Evolutionary conservation across 92 coral and sea anemone species (phyloP), one percentile per base, ranked within the genome.

Genomic region (Siderastrea siderea): DNA sequence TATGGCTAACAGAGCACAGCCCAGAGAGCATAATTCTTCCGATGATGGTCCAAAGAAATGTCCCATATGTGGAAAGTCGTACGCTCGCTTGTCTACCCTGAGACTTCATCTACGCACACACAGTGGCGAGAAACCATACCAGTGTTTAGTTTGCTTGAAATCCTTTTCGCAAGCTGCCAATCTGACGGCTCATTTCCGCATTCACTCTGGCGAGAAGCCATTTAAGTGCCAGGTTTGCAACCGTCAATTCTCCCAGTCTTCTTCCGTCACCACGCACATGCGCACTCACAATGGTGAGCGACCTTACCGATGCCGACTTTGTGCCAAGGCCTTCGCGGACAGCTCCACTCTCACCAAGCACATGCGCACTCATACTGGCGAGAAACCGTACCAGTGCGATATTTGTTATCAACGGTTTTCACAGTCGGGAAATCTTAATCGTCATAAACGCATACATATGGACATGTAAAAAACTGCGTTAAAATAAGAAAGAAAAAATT

Each of bases 181-280:
- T 69, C 98, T 95, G 43, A 95, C 98, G 5, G 98, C 98, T 10
- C 98, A 95, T 76, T 95, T 95, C 86, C 94, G 98, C 51, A 93
- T 95, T 45, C 98, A 95, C 80, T 95, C 98, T 17, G 96, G 98
- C 2, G 98, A 95, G 80, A 95, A 95, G 51, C 98, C 98, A 52
- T 95, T 95, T 90, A 92, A 92, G 83, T 95, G 98, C 46, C 91
- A 95, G 38, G 87, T 93, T 59, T 95, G 98, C 70, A 95, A 83
- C 65, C 94, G 98, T 78, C 98, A 93, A 80, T 95, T 95, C 74
- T 92, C 95, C 59, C 98, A 95, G 93, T 95, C 98, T 17, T 95
- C 98, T 1, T 95, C 98, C 17, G 98, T 95, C 62, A 95, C 98
- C 48, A 95, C 98, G 72, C 98, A 95, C 91, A 95, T 95, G 98